Conservation (phyloP, 2,888 invertebrate genomes). For the Drosophila robusta region DNA sequence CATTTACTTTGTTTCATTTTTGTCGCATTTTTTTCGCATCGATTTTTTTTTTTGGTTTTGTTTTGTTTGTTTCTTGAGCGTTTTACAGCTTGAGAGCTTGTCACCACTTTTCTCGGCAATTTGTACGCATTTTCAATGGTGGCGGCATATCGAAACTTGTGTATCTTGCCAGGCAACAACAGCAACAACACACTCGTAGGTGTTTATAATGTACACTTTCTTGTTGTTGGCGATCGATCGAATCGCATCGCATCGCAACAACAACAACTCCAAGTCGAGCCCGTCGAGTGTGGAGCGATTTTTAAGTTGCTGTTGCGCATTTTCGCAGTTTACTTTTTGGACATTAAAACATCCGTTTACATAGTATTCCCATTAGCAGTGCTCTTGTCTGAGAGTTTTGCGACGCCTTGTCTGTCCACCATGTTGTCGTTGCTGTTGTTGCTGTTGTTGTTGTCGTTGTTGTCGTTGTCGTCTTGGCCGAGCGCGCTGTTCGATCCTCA, state of each 20-base stretch:
- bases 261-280: constrained; percentile 5
- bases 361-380: constrained; percentile 83
- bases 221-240: constrained; percentile 70
- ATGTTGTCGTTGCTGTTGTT: constrained; percentile 35
- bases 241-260: constrained; percentile 34
- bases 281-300: constrained; percentile 55
- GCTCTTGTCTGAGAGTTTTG: constrained; percentile 68
- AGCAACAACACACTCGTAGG: constrained; percentile 67
- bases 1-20: constrained; percentile 56
- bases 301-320: constrained; percentile 58
- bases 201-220: constrained; percentile 80
- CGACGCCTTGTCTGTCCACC: constrained; percentile 62
- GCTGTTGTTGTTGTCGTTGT: constrained; percentile 8
- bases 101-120: constrained; percentile 82
- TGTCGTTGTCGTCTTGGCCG: constrained; percentile 21
- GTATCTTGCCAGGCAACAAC: constrained; percentile 48
- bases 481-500: constrained; percentile 45
- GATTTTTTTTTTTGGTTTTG: neutral
- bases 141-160: constrained; percentile 64
- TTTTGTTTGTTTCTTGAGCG: constrained; percentile 37
- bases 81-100: constrained; percentile 64
- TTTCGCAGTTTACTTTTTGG: constrained; percentile 82
- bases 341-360: constrained; percentile 84
- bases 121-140: constrained; percentile 75
- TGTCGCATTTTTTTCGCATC: constrained; percentile 2